Conservation (phyloP, 2,113 vertebrate species). For the Catharus bicknelli region DNA sequence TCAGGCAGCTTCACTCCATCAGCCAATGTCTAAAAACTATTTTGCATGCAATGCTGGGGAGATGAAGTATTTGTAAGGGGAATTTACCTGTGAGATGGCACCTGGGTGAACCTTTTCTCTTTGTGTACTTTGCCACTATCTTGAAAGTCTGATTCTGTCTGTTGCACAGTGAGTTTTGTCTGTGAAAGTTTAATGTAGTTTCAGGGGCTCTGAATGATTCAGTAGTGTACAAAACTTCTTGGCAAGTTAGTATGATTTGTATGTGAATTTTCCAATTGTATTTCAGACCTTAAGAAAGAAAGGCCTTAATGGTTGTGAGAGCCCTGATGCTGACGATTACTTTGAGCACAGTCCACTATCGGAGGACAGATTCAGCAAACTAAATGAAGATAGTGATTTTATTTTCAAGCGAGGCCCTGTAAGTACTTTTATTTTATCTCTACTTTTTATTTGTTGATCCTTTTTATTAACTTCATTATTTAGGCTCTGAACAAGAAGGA, state of each 20-base stretch:
- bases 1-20: not conserved
- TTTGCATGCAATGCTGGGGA: not conserved
- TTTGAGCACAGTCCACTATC: constrained; percentile 98
- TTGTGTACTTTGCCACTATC: not conserved
- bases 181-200: constrained; percentile 45
- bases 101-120: constrained; percentile 14
- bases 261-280: constrained; percentile 98
- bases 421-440: constrained; percentile 92
- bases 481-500: constrained; percentile 99
- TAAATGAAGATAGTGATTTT: constrained; percentile 99
- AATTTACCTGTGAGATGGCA: not conserved
- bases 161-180: constrained; percentile 37
- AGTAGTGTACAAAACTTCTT: constrained; percentile 58
- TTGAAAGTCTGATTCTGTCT: constrained; percentile 22
- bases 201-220: constrained; percentile 73
- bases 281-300: constrained; percentile 99
- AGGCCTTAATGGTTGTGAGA: constrained; percentile 99
- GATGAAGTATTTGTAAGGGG: not conserved
- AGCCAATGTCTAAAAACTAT: not conserved
- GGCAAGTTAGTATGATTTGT: constrained; percentile 81
- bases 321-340: constrained; percentile 98
- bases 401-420: constrained; percentile 99
- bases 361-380: constrained; percentile 99
- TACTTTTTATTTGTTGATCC: constrained; percentile 97
- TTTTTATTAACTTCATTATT: constrained; percentile 97